These are phyloP conservation scores for Epinotia bilunana DNA, from an alignment of 2,888 invertebrate species.

Conservation along the genomic window DNA sequence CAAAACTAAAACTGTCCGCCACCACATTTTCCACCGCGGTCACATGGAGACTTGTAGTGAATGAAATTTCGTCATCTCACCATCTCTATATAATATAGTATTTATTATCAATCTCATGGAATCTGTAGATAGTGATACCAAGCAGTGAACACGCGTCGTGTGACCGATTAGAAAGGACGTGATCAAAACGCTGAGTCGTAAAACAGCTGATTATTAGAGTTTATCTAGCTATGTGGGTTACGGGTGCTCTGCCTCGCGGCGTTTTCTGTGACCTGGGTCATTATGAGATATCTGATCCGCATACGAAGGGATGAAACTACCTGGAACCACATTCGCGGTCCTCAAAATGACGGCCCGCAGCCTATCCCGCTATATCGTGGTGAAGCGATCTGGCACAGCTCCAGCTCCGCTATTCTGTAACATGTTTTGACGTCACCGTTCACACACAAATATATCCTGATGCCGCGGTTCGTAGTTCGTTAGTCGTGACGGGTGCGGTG, in stretches of 20 bases:
- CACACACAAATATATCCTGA: no score
- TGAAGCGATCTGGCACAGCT: no score
- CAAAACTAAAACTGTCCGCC: constrained; percentile 49
- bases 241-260: constrained; percentile 8
- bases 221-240: constrained; percentile 56
- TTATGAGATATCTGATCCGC: no score
- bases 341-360: no score
- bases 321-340: no score
- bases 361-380: no score
- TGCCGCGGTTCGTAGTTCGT: no score
- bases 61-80: constrained; percentile 24
- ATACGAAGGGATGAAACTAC: no score
- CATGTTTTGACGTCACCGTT: no score
- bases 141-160: constrained; percentile 33
- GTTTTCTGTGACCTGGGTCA: background rate
- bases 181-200: constrained; percentile 40
- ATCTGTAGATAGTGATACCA: constrained; percentile 30
- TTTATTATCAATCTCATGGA: constrained; percentile 23
- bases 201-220: constrained; percentile 37
- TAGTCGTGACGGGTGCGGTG: no score
- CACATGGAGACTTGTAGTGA: constrained; percentile 32
- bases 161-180: constrained; percentile 48
- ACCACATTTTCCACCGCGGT: constrained; percentile 52
- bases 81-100: constrained; percentile 7
- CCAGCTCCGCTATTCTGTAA: no score